Base-by-base conservation (phyloP, 2,797 vertebrate species). In the Tragelaphus oryx region DNA sequence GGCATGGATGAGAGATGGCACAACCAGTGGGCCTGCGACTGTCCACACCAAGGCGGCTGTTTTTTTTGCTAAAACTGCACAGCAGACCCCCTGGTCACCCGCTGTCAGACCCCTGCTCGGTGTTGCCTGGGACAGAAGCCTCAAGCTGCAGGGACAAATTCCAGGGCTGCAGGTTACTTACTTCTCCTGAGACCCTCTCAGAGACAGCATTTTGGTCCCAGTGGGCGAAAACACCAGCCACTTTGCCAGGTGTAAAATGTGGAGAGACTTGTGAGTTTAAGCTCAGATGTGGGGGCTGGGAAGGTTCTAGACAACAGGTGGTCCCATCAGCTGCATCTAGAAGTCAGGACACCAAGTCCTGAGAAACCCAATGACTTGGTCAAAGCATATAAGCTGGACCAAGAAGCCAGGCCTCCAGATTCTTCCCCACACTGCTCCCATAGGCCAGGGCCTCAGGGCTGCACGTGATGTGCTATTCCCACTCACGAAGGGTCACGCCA, bases 1-100 rank as follows among this genome's bases (percentile, higher is more conserved):
- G 28, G 30, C 2, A 0, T 12, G n/a, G 26, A 28, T 24, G 17
- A 85, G 80, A 7, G 1, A 28, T 0, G 0, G 46, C 30, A 22
- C 12, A 14, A 60, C 10, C 24, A 91, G 46, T 1, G 7, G 83
- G 17, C n/a, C 28, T 50, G 17, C 33, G 20, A 52, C n/a, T 24
- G n/a, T 20, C 76, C 65, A 46, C 37, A 28, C 24, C 22, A 4
- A n/a, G 6, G n/a, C 33, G 7, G 13, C 18, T 33, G 48, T 82
- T 85, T 68, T 76, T 87, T 78, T 87, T 55, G 59, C 3, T 3
- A 68, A 71, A 79, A 50, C 11, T 59, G 68, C 55, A 86, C 17
- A 82, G 37, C 54, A 68, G 68, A 55, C 20, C 37, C 60, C 4
- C 0, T 18, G 6, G 37, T 71, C 5, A 0, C 68, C 68, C 1